Percentiles rank a stretch among this genome's conserved stretches.
phyloP scores from a whole-genome alignment of 2,113 vertebrate species.

The Catharus minimus region DNA sequence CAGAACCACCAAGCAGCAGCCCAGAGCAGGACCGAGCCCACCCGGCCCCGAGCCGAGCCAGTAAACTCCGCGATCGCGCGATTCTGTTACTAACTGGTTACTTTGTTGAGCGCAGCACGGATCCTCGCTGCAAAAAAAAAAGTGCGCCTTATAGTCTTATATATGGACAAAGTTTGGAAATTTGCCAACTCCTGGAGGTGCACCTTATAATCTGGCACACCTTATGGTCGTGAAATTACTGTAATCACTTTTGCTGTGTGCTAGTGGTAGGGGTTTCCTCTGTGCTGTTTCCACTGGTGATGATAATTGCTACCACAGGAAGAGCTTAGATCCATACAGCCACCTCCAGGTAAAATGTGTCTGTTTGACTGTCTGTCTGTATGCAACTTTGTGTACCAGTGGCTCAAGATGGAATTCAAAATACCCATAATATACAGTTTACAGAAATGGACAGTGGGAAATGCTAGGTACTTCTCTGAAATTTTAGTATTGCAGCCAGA shows the following conservation, averaged over 20 bases:
- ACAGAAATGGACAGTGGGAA: neutral
- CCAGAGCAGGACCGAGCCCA: too few species aligned
- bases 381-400: neutral
- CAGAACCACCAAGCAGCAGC: too few species aligned
- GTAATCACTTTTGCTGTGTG: neutral
- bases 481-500: neutral
- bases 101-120: too few species aligned
- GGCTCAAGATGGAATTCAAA: neutral
- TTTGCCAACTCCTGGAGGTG: too few species aligned
- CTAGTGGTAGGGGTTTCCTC: neutral
- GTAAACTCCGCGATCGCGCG: too few species aligned
- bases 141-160: too few species aligned
- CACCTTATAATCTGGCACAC: too few species aligned
- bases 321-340: neutral
- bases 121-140: too few species aligned
- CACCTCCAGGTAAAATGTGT: neutral
- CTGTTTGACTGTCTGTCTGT: neutral
- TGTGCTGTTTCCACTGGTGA: neutral
- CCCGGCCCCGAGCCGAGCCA: too few species aligned
- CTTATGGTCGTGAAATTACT: too few species aligned
- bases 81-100: too few species aligned
- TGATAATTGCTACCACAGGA: neutral
- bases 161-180: too few species aligned
- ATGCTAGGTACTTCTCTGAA: neutral
- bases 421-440: neutral